Evolutionary conservation across 1,140 invertebrate genomes (phyloP).

Genomic region (Drosophila sproati): DNA sequence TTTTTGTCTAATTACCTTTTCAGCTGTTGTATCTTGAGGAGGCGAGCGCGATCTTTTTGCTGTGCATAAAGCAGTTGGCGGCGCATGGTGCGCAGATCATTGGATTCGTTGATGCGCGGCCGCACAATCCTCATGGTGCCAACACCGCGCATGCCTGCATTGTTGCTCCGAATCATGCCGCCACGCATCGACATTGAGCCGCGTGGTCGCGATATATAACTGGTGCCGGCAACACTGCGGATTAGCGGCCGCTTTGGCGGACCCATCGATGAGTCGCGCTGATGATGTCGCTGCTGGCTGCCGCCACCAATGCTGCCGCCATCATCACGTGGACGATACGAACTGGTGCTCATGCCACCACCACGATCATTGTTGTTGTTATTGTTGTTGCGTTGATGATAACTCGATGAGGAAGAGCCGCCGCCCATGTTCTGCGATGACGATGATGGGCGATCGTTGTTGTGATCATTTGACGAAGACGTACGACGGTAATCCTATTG

Average conservation of each 20-base stretch:
- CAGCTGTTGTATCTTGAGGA: conserved; percentile 81
- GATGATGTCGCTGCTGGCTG: conserved; percentile 67
- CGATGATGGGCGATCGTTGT: conserved; percentile 76
- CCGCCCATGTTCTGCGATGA: conserved; percentile 68
- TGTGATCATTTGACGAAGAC: conserved; percentile 75
- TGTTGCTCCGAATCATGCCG: conserved; percentile 67
- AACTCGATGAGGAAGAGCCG: conserved; percentile 68
- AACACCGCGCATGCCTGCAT: conserved; percentile 55
- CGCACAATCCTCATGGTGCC: conserved; percentile 76
- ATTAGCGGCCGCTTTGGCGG: conserved; percentile 75
- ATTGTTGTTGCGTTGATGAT: conserved; percentile 67
- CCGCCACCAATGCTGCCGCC: conserved; percentile 26
- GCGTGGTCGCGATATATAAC: conserved; percentile 73
- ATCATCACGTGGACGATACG: conserved; percentile 70
- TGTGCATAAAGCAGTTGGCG: conserved; percentile 78
- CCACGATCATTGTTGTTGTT: conserved; percentile 37
- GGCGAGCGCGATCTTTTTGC: conserved; percentile 80
- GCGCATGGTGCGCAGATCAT: conserved; percentile 81
- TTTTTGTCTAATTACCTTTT: conserved; percentile 80
- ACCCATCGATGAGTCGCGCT: conserved; percentile 78
- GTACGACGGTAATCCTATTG: conserved; percentile 84
- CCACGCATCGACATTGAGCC: conserved; percentile 65
- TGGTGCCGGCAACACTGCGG: conserved; percentile 74
- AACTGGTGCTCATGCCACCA: conserved; percentile 58
- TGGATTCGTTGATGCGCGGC: conserved; percentile 63